Evolutionary conservation across 1,140 invertebrate genomes (phyloP).

Genomic region (Magallana angulata): DNA sequence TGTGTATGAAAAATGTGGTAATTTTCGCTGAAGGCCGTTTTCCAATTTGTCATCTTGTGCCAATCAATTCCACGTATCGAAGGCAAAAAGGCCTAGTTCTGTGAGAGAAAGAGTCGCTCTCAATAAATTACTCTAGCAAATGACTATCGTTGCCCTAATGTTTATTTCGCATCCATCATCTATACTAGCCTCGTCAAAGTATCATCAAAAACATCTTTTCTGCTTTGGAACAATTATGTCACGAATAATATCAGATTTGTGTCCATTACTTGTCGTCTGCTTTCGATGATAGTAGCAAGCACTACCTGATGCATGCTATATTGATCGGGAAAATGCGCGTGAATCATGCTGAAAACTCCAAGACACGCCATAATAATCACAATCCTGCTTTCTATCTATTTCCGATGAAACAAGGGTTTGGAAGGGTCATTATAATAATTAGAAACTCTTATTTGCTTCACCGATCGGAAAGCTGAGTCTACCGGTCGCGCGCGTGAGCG

Average conservation of each 20-base stretch:
- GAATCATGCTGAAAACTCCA: constrained; percentile 32
- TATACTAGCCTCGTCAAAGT: constrained; percentile 2
- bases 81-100: not conserved
- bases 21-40: constrained; percentile 19
- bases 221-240: constrained; percentile 36
- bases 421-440: constrained; percentile 25
- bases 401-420: constrained; percentile 35
- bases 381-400: constrained; percentile 38
- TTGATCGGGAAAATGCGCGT: constrained; percentile 28
- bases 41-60: constrained; percentile 30
- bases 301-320: constrained; percentile 29
- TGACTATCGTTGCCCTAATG: constrained; percentile 28
- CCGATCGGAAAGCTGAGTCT: constrained; percentile 13
- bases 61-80: constrained; percentile 31
- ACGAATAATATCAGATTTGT: constrained; percentile 36
- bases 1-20: constrained; percentile 31
- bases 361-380: constrained; percentile 35
- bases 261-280: constrained; percentile 34
- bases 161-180: constrained; percentile 33
- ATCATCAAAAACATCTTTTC: constrained; percentile 35
- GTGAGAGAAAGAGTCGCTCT: not conserved
- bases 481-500: constrained; percentile 17
- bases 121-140: constrained; percentile 26
- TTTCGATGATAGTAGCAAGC: constrained; percentile 13
- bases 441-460: constrained; percentile 36